Evolutionary conservation across 1,140 invertebrate species (phyloP).

Genomic region (Leptinotarsa defecta): DNA sequence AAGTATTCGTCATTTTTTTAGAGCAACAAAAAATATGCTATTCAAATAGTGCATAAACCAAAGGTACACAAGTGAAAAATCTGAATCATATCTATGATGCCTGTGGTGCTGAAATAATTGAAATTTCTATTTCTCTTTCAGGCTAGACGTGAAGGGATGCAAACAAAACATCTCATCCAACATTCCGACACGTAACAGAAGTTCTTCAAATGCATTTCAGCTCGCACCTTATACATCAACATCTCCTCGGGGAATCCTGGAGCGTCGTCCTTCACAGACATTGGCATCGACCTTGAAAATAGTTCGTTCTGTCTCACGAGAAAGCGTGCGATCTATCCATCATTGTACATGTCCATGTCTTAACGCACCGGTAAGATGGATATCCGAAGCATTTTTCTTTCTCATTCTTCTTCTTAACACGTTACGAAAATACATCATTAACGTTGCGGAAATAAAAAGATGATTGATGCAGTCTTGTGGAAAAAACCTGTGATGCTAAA

Average conservation of each 20-base stretch:
- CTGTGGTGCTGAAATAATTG: neutral
- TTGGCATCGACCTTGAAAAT: conserved; percentile 74
- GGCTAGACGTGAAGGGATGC: conserved; percentile 61
- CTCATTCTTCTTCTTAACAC: neutral
- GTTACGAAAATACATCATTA: neutral
- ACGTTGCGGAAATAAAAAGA: neutral
- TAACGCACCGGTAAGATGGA: conserved; percentile 53
- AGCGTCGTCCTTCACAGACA: conserved; percentile 74
- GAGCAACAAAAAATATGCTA: too few relatives aligned
- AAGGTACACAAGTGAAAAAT: neutral
- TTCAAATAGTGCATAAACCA: neutral
- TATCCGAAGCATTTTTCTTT: neutral
- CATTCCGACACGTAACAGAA: conserved; percentile 56
- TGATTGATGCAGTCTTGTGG: conserved; percentile 23
- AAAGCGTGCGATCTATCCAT: conserved; percentile 69
- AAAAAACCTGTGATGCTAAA: neutral
- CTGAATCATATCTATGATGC: too few relatives aligned
- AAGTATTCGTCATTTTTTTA: too few relatives aligned
- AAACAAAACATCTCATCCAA: conserved; percentile 58
- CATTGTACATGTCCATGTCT: conserved; percentile 64
- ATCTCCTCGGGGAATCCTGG: conserved; percentile 60
- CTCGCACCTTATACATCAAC: conserved; percentile 60
- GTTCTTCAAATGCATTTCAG: conserved; percentile 65
- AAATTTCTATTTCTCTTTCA: conserved; percentile 46
- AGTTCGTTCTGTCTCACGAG: conserved; percentile 75